Evolutionary conservation across 2,888 invertebrate species (phyloP).

Genomic region (Noctua comes): DNA sequence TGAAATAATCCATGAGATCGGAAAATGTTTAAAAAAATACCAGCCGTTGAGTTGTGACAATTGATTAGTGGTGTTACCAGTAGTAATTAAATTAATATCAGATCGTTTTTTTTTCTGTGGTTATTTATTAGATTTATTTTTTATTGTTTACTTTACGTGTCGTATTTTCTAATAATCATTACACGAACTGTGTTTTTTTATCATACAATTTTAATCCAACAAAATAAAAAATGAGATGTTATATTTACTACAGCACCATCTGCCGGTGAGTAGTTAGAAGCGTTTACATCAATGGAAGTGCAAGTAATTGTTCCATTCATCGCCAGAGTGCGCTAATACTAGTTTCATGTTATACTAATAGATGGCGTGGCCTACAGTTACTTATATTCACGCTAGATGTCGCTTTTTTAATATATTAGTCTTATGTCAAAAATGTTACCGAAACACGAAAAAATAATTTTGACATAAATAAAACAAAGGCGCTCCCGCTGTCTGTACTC

Average conservation of each 20-base stretch:
- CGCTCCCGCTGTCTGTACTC: no score
- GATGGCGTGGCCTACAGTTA: slow-evolving; percentile 3
- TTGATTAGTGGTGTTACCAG: slow-evolving; percentile 1
- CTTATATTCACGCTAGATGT: neutral
- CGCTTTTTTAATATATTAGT: neutral
- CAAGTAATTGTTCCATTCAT: neutral
- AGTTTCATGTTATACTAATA: neutral
- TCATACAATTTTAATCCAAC: neutral
- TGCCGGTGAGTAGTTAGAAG: neutral
- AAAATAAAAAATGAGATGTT: accelerated
- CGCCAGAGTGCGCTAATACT: slow-evolving; percentile 19
- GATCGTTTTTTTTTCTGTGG: neutral
- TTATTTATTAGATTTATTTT: neutral
- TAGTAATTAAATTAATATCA: neutral
- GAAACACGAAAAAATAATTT: no score
- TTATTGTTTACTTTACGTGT: neutral
- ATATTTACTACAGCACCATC: slow-evolving; percentile 12
- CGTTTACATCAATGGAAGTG: accelerated
- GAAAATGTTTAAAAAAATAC: slow-evolving; percentile 43
- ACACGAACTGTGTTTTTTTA: neutral
- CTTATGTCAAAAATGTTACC: neutral
- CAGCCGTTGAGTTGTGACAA: slow-evolving; percentile 58
- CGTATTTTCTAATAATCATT: neutral
- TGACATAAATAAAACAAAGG: no score
- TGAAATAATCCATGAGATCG: slow-evolving; percentile 34